Percentiles rank a stretch among this genome's conserved stretches.
Conservation (phyloP, 2,113 vertebrate species). For the Pachyramphus minor region DNA sequence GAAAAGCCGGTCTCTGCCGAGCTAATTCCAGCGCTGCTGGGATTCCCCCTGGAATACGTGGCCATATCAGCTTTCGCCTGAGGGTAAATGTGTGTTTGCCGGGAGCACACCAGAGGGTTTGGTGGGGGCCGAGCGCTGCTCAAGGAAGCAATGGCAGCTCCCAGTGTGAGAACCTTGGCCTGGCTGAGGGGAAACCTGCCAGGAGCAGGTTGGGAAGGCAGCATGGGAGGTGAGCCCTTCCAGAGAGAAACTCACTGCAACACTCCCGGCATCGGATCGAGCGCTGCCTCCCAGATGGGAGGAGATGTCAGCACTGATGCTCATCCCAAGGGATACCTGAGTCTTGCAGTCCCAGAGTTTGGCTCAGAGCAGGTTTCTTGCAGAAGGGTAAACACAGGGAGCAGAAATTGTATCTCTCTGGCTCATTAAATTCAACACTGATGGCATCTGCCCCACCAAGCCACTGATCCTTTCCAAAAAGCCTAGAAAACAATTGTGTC, state of each 20-base stretch:
- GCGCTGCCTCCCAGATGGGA: rapidly evolving
- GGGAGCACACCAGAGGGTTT: background rate
- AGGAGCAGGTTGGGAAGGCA: background rate
- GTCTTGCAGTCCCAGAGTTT: background rate
- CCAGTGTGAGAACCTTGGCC: background rate
- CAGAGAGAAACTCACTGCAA: rapidly evolving
- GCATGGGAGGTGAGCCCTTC: background rate
- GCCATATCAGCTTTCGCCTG: background rate
- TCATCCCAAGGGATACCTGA: background rate
- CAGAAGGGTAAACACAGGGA: background rate
- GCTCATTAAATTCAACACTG: background rate
- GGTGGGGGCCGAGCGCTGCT: background rate
- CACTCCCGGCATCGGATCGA: rapidly evolving
- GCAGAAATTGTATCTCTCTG: background rate
- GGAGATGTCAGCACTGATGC: background rate
- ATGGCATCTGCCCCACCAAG: rapidly evolving
- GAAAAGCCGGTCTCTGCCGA: background rate
- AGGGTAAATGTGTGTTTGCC: background rate
- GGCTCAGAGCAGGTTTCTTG: background rate
- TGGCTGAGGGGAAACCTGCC: background rate
- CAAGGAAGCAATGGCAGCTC: background rate
- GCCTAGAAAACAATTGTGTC: background rate
- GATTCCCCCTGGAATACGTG: background rate
- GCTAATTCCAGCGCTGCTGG: background rate
- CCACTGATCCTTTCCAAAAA: background rate